A percentile compares a stretch with the other conserved stretches of the same genome.
These are phyloP conservation scores for Gymnothorax reevesii DNA, from an alignment of 2,797 vertebrate genomes.

Conservation along the genomic window DNA sequence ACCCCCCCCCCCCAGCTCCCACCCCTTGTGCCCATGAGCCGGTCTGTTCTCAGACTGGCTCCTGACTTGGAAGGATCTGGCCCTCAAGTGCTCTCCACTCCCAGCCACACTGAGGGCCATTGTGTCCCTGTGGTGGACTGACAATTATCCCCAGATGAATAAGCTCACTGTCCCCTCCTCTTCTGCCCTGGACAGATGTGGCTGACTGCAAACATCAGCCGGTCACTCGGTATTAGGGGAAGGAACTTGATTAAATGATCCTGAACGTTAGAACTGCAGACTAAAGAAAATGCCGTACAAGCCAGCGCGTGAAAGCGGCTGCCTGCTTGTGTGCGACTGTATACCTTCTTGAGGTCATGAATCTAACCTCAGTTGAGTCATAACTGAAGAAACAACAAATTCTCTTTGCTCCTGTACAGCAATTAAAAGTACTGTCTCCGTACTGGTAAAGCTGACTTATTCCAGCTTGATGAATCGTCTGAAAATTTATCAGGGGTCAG, in stretches of 20 bases:
- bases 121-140: conserved; percentile 88
- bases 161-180: conserved; percentile 76
- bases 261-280: not conserved
- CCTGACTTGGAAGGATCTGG: conserved; percentile 75
- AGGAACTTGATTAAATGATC: not conserved
- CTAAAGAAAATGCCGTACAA: not conserved
- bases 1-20: conserved; percentile 67
- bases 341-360: not conserved
- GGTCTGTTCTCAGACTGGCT: conserved; percentile 58
- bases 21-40: conserved; percentile 51
- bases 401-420: not conserved
- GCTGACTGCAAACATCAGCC: not conserved
- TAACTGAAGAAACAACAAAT: not conserved
- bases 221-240: conserved; percentile 8
- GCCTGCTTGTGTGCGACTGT: not conserved
- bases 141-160: conserved; percentile 88
- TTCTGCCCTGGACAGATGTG: conserved; percentile 26
- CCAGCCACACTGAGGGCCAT: conserved; percentile 87
- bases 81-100: conserved; percentile 92
- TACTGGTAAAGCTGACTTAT: not conserved
- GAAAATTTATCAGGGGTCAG: not conserved
- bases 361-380: conserved; percentile 1
- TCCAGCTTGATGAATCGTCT: not conserved
- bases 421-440: not conserved
- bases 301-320: not conserved